Conservation (phyloP, 2,113 vertebrate genomes). For the Panthera leo region DNA sequence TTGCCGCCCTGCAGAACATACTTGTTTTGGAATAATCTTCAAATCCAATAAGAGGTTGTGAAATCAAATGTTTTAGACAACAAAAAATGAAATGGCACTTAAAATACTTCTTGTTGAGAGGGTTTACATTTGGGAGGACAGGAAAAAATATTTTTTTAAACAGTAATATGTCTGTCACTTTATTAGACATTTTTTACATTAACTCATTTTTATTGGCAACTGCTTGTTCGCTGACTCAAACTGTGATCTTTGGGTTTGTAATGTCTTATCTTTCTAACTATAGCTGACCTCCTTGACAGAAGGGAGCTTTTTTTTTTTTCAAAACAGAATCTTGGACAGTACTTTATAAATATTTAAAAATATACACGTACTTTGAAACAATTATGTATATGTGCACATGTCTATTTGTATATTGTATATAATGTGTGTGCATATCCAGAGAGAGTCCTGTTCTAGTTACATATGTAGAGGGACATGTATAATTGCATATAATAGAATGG, state of each 20-base stretch:
- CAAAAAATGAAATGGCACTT: not conserved
- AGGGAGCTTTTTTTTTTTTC: not conserved
- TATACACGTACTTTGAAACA: not conserved
- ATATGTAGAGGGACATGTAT: not conserved
- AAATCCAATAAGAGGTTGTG: not conserved
- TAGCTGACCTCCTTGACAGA: not conserved
- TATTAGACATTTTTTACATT: not conserved
- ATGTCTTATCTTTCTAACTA: not conserved
- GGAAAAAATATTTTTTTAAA: not conserved
- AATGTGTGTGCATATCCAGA: accelerated
- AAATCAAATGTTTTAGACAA: not conserved
- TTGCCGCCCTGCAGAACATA: not conserved
- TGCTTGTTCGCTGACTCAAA: not conserved
- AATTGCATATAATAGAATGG: not conserved
- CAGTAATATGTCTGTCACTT: not conserved
- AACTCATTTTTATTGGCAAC: not conserved
- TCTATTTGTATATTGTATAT: not conserved
- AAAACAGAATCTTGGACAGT: not conserved
- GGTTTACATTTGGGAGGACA: not conserved
- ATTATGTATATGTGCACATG: not conserved
- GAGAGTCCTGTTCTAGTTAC: too few relatives aligned
- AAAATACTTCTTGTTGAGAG: not conserved
- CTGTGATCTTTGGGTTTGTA: not conserved
- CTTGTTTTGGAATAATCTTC: not conserved
- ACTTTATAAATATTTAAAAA: not conserved